A percentile compares a stretch with the other conserved stretches of the same genome.
Conservation (phyloP, 23 tunicate species). For the Botrylloides violaceus region DNA sequence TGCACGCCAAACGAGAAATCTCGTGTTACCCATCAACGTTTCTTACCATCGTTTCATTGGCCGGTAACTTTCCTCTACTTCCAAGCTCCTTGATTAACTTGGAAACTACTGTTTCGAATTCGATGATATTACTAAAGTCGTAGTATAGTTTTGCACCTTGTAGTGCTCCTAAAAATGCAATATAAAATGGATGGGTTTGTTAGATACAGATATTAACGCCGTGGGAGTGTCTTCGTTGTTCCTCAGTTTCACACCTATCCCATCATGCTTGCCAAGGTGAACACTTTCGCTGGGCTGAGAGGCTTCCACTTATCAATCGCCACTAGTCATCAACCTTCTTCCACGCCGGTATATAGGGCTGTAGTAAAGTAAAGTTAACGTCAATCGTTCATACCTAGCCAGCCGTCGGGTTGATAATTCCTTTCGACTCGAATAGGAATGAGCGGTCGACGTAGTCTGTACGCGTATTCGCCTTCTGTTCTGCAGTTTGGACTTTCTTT, state of each 20-base stretch:
- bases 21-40: background rate
- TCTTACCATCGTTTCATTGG: background rate
- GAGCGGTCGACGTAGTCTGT: slow-evolving; percentile 11
- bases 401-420: slow-evolving; percentile 59
- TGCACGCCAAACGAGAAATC: background rate
- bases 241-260: too few relatives aligned
- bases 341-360: too few relatives aligned
- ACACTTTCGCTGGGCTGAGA: too few relatives aligned
- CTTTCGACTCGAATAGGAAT: slow-evolving; percentile 44
- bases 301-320: too few relatives aligned
- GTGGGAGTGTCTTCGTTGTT: too few relatives aligned
- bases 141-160: slow-evolving; percentile 51
- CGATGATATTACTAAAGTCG: slow-evolving; percentile 20
- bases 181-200: too few relatives aligned
- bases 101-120: slow-evolving; percentile 12
- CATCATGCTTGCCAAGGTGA: too few relatives aligned
- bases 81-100: slow-evolving; percentile 39
- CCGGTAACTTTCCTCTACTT: slow-evolving; percentile 42
- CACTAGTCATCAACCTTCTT: too few relatives aligned
- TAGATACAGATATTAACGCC: too few relatives aligned
- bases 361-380: too few relatives aligned
- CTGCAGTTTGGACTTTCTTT: slow-evolving; percentile 65
- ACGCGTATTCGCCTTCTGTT: slow-evolving; percentile 81
- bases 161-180: slow-evolving; percentile 32
- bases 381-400: slow-evolving; percentile 61